Percentiles rank a stretch among this genome's conserved stretches.
Conservation (phyloP, 2,113 vertebrate genomes). For the Brevimyrus niger region DNA sequence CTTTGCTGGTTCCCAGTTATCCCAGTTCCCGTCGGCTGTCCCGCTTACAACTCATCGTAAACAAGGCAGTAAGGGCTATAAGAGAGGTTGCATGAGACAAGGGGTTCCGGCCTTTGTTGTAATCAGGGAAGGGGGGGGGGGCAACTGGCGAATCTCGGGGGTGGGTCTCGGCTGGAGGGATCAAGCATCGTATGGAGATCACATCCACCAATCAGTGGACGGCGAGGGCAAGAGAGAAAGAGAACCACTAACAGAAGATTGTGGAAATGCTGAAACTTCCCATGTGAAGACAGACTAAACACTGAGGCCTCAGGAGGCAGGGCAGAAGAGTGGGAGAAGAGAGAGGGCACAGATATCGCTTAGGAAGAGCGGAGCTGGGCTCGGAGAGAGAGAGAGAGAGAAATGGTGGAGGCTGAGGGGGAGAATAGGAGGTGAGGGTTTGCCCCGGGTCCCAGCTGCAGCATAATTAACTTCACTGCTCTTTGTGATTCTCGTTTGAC, state of each 20-base stretch:
- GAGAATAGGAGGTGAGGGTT: slow-evolving; percentile 13
- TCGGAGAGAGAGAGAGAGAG: neutral
- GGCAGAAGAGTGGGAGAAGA: neutral
- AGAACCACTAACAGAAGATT: slow-evolving; percentile 35
- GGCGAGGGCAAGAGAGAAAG: slow-evolving; percentile 44
- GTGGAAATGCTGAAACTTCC: neutral
- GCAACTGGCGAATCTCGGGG: neutral
- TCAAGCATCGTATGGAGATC: slow-evolving; percentile 66
- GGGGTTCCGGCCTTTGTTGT: neutral
- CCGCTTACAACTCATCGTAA: neutral
- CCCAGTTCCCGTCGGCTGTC: no score
- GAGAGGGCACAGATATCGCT: neutral
- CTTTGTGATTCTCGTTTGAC: slow-evolving; percentile 96
- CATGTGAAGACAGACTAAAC: neutral
- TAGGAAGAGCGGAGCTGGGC: neutral
- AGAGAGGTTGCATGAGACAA: slow-evolving; percentile 39
- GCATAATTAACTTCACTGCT: slow-evolving; percentile 96
- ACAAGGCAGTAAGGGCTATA: slow-evolving; percentile 54
- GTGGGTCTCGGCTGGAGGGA: neutral
- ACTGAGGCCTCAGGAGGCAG: neutral
- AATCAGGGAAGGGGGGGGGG: neutral
- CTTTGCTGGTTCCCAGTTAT: neutral
- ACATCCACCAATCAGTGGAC: slow-evolving; percentile 89
- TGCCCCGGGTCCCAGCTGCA: slow-evolving; percentile 61
- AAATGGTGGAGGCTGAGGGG: neutral